These are phyloP conservation scores for Diorhabda elongata DNA, from an alignment of 1,140 invertebrate species.

Conservation along the genomic window DNA sequence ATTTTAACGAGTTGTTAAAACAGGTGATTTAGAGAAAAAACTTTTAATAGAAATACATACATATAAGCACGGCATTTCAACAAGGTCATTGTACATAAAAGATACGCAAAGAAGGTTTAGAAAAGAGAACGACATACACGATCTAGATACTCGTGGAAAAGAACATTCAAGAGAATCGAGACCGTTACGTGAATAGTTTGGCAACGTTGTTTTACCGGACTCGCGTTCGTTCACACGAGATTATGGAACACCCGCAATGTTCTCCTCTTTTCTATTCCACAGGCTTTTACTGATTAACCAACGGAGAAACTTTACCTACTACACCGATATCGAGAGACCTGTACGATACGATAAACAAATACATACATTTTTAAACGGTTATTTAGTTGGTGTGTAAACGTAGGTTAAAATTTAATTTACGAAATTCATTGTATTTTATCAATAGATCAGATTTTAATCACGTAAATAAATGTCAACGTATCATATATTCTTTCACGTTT, in stretches of 20 bases:
- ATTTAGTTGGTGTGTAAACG: background rate
- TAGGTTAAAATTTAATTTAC: background rate
- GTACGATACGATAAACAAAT: background rate
- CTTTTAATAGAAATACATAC: background rate
- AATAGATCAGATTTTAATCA: too few species aligned
- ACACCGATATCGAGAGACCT: background rate
- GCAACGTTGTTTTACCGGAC: slow-evolving; percentile 34
- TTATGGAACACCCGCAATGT: slow-evolving; percentile 40
- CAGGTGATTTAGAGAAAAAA: background rate
- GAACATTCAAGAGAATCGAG: slow-evolving; percentile 28
- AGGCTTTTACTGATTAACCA: slow-evolving; percentile 30
- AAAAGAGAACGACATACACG: slow-evolving; percentile 24
- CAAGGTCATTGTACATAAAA: slow-evolving; percentile 31
- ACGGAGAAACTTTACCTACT: slow-evolving; percentile 21
- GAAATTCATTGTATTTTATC: too few species aligned
- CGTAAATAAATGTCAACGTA: background rate
- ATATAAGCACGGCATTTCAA: background rate
- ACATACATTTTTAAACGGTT: slow-evolving; percentile 3
- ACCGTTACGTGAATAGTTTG: slow-evolving; percentile 34
- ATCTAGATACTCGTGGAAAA: slow-evolving; percentile 32
- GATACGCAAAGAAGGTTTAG: slow-evolving; percentile 25
- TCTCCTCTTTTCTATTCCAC: slow-evolving; percentile 17
- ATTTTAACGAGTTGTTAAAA: background rate
- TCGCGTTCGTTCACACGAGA: slow-evolving; percentile 43
- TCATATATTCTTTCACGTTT: background rate